Evolutionary conservation across 1,140 invertebrate genomes (phyloP), one percentile per base, ranked within the genome.

Genomic region (Pseudomyrmex gracilis): DNA sequence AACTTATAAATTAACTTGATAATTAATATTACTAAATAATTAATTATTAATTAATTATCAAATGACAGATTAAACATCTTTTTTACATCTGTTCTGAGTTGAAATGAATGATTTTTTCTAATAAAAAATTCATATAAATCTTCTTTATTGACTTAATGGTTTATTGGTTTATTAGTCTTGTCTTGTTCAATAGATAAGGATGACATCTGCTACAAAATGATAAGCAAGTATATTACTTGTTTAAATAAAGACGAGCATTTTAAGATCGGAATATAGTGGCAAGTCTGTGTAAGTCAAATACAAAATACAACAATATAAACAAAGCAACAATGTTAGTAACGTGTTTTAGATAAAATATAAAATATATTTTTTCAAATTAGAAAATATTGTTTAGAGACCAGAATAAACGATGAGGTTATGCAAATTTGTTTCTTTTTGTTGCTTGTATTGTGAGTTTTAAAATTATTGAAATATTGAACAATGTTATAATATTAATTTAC

Each of bases 351-450:
- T 34, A 51, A 24, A 71, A 34, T 55, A 43, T 71, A 51, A 9
- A 22, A 15, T 55, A 53, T 71, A 5, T 70, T 0, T 53, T 34
- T 34, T 34, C 34, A 5, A 34, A 34, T 34, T 34, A 34, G 34
- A 34, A 34, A 34, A 34, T 34, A 34, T 5, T 34, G 7, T 34
- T 34, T 7, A 34, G 34, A 34, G 34, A 34, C 34, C 4, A 34
- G 34, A 34, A 34, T 34, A 34, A 70, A 34, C 53, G 8, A n/a
- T 58, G 34, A 58, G 53, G 53, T 73, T 73, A 73, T 73, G 24
- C 13, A 73, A 2, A 7, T 58, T 58, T 58, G 13, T 70, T 5
- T 53, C 2, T 20, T 43, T 45, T 45, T 22, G 17, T 47, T 73
- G 34, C 7, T 45, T 12, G 9, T 51, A 34, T 5, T 51, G 2